Evolutionary conservation across 1,140 invertebrate genomes (phyloP).

Genomic region (Fopius arisanus): DNA sequence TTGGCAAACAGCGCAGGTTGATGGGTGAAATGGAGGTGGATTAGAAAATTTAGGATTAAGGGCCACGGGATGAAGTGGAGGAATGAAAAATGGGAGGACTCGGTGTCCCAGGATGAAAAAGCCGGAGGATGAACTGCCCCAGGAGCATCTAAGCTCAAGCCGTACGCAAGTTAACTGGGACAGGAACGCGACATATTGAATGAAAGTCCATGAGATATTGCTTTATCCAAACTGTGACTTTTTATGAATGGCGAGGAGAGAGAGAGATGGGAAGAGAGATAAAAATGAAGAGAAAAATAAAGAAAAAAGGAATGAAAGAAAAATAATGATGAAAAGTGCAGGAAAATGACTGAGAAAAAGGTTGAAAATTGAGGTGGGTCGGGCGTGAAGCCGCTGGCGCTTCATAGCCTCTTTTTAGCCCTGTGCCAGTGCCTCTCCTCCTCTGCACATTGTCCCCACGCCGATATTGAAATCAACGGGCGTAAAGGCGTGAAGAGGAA

Average conservation of each 20-base stretch:
- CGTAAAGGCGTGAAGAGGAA: slow-evolving; percentile 34
- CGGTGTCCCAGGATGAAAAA: no score
- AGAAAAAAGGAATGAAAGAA: slow-evolving; percentile 4
- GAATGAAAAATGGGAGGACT: no score
- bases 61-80: no score
- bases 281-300: neutral
- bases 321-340: slow-evolving; percentile 10
- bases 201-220: slow-evolving; percentile 3
- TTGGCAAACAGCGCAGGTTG: no score
- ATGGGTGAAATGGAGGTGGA: no score
- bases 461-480: slow-evolving; percentile 46
- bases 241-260: neutral
- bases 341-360: slow-evolving; percentile 22
- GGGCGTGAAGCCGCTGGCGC: slow-evolving; percentile 24
- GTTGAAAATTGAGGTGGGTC: slow-evolving; percentile 29
- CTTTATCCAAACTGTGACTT: neutral
- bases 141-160: neutral
- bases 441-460: slow-evolving; percentile 11
- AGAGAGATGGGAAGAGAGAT: no score
- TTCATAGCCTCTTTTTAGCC: slow-evolving; percentile 3
- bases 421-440: neutral
- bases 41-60: no score
- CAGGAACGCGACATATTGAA: neutral
- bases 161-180: neutral
- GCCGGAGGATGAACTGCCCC: no score